A percentile compares a stretch with the other conserved stretches of the same genome.
These are phyloP conservation scores for Melanotaenia maccullochi DNA, from an alignment of 2,797 vertebrate species.

Conservation along the genomic window DNA sequence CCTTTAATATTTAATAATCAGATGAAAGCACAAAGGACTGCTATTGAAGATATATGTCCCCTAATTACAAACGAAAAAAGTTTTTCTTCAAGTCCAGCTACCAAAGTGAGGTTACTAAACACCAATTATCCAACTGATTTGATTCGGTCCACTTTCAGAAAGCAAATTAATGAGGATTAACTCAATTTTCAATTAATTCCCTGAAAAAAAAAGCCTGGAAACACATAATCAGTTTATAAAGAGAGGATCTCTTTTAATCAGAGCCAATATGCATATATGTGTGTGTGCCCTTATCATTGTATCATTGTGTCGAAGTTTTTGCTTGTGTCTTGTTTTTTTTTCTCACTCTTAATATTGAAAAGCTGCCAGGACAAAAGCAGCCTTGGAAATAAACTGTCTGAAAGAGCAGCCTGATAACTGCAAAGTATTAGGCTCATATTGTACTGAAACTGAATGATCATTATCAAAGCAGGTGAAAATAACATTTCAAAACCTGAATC, in stretches of 20 bases:
- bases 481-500: conserved; percentile 14
- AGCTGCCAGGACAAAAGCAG: conserved; percentile 34
- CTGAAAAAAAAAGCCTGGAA: conserved; percentile 27
- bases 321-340: not conserved
- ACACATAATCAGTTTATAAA: conserved; percentile 52
- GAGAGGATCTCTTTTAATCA: conserved; percentile 10
- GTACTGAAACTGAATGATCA: conserved; percentile 26
- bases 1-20: conserved; percentile 23
- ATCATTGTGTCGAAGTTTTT: conserved; percentile 3
- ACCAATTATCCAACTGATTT: conserved; percentile 37
- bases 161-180: conserved; percentile 56
- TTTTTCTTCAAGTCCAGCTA: conserved; percentile 22
- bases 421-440: conserved; percentile 22
- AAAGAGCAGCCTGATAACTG: conserved; percentile 24
- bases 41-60: conserved; percentile 26
- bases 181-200: conserved; percentile 60
- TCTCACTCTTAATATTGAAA: conserved; percentile 32
- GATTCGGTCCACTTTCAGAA: conserved; percentile 48
- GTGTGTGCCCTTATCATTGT: too few relatives aligned
- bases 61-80: conserved; percentile 21
- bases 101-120: conserved; percentile 25
- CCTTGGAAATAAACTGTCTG: conserved; percentile 18
- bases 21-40: conserved; percentile 8
- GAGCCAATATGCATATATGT: not conserved
- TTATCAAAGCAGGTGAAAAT: conserved; percentile 17